Base-by-base conservation (phyloP, 1,140 invertebrate species). In the Cecropterus lyciades region DNA sequence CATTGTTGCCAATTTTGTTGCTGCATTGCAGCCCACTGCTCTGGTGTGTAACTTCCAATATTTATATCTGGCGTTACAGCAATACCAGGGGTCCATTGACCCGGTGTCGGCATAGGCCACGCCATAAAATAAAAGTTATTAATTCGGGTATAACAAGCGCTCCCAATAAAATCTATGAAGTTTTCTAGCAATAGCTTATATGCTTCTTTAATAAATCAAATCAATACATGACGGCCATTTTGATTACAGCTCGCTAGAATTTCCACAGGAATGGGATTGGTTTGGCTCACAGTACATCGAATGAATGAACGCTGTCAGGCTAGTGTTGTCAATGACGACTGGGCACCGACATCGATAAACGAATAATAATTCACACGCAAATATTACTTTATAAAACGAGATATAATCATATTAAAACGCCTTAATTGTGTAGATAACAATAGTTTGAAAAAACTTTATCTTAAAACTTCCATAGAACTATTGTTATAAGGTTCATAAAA, bases 1-100 rank as follows among this genome's bases (percentile, higher is more conserved):
- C 96, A 97, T 75, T 97, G 96, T 56, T 96, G 94, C 96, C 96
- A 97, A 77, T 96, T 96, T 81, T 96, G 96, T 70, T 96, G 95
- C 80, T 97, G 96, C 85, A 93, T 84, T 0, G 93, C 82, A 52
- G 94, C 92, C 93, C 95, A 96, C 83, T 96, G 95, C 57, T 96
- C 95, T 7, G 94, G 73, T 9, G 95, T 95, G 69, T 95, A 96
- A 10, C 94, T 94, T 56, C 93, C 93, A 70, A 94, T 93, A 66
- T 93, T 91, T 64, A 93, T 93, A 62, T 93, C 89, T 83, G 89
- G 72, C 15, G 85, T 72, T 67, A 89, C 74, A 6, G 75, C 49
- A 53, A 84, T 65, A n/a, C 72, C 81, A 13, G 84, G 56, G 45
- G 71, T 79, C 87, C 86, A 90, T 67, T 79, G 79, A 37, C 80